Base-by-base conservation (phyloP, 2,113 vertebrate genomes). In the Haemorhous mexicanus region DNA sequence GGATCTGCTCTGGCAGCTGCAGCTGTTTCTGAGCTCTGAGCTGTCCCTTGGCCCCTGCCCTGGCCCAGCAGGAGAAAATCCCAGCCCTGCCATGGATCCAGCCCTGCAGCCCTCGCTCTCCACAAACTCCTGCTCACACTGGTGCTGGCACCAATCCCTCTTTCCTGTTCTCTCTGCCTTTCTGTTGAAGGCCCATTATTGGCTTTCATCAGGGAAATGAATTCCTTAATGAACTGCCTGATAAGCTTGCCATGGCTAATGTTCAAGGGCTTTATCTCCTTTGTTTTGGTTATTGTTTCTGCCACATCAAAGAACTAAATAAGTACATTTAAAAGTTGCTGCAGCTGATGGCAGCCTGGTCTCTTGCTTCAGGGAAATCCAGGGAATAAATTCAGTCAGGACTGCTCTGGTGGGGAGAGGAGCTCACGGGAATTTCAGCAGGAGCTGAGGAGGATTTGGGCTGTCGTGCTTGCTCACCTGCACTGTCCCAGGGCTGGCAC, bases 61-160 rank as follows among this genome's bases (percentile, higher is more conserved):
- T 19, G 11, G 8, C 46, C 63, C 69, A 26, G 66, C 2, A 4
- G 50, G n/a, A 41, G 12, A 7, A 19, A 0, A 21, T 44, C 4
- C 10, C 26, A 4, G 33, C 10, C 6, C 9, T 6, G 7, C 15
- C 8, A 2, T 9, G 26, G 7, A 9, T 9, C 27, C 3, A 9
- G 17, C 33, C 39, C 6, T 24, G 83, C 59, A 3, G 7, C 66
- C 13, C 43, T n/a, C 21, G 1, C 1, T 2, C 1, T 1, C 27
- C 17, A 6, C 0, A 3, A 63, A 11, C 23, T 4, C 33, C 30
- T 17, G 0, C 11, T 27, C 13, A 0, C 46, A 30, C 41, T 43
- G 41, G 41, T n/a, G 56, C 52, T 73, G 52, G 17, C 74, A 49
- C 13, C 69, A 7, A 17, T 23, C 23, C 9, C 8, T 2, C 24